Evolutionary conservation across 2,113 vertebrate species (phyloP), one percentile per base, ranked within the genome.

Genomic region (Ochotona princeps): DNA sequence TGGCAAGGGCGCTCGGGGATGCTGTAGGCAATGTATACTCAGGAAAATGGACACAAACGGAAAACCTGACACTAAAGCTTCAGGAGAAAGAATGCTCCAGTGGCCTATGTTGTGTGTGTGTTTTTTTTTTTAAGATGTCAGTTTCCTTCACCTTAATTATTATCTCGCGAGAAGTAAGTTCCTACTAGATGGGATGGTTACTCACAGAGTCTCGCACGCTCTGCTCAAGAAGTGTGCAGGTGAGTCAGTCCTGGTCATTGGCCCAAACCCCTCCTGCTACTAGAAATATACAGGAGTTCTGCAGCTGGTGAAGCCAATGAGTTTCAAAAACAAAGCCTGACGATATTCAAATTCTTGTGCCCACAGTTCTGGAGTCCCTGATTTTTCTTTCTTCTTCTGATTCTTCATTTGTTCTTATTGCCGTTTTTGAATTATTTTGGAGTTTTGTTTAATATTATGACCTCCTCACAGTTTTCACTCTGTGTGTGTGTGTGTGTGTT

Each of bases 301-400:
- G 32, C 35, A 25, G 44, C 69, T 20, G 10, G 8, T 0, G 20
- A 72, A 44, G 26, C 7, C 8, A 28, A 87, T 32, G 25, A 23
- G 49, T 32, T 35, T 35, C 9, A 28, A 21, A 3, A 32, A 11
- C 23, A 44, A 81, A 35, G 2, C 25, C 47, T 32, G 47, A 49
- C 1, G 21, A 49, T 21, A 15, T n/a, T 25, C 23, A 10, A 0
- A 14, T 5, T 57, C 13, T 21, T 25, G 1, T 6, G 13, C 44
- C 23, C 61, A 38, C 32, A 51, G 51, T 14, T 67, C 73, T 8
- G 12, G 28, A 78, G 18, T 28, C 30, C 7, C 30, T 15, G 30
- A 0, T n/a, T 69, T 69, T 54, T 14, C 47, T 51, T 72, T 66
- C 20, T 44, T 81, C 25, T 18, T 78, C 38, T 63, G 35, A 12